Evolutionary conservation across 2,797 vertebrate genomes (phyloP), one percentile per base, ranked within the genome.

Genomic region (Phoeniculus purpureus): DNA sequence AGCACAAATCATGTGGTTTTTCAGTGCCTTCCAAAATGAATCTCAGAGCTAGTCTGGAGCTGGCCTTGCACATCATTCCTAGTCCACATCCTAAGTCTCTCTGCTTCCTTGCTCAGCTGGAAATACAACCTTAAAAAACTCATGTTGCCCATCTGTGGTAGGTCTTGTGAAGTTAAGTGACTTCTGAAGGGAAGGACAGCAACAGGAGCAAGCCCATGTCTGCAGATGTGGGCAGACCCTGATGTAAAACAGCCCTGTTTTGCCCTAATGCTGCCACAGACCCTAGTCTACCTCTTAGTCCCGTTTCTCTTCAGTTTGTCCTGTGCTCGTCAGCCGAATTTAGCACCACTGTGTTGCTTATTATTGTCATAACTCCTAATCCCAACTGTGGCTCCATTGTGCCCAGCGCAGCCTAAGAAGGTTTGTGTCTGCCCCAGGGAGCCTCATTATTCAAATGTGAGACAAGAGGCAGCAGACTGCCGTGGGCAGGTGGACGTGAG

Each of bases 1-100:
- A 93, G 92, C 60, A 91, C 87, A 91, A 89, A 93, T 93, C 91
- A 76, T 85, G 87, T 32, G 89, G 3, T 73, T 92, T 85, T 85
- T 43, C 16, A 76, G 73, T 85, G 74, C 64, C 47, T 76, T 94
- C 77, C 80, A 85, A 85, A 94, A 81, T 3, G 56, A 83, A 62
- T 73, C 73, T 93, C 66, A 32, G 72, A 72, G 74, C 65, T 50
- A 47, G 34, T 16, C 77, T 87, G 78, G 75, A 89, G 66, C 26
- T 89, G 60, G 76, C 43, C 56, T 85, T 89, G 70, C 11, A 32
- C 29, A 37, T 59, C 52, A 47, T 67, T 89, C 23, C 62, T 32
- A 47, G 14, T 56, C 50, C 8, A 2, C 31, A 87, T 48, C 12
- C 56, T 51, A 50, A 60, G 72, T 62, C 72, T 86, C 55, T 89